Conservation (phyloP, 1,140 invertebrate species). For the Sycobia sp. region DNA sequence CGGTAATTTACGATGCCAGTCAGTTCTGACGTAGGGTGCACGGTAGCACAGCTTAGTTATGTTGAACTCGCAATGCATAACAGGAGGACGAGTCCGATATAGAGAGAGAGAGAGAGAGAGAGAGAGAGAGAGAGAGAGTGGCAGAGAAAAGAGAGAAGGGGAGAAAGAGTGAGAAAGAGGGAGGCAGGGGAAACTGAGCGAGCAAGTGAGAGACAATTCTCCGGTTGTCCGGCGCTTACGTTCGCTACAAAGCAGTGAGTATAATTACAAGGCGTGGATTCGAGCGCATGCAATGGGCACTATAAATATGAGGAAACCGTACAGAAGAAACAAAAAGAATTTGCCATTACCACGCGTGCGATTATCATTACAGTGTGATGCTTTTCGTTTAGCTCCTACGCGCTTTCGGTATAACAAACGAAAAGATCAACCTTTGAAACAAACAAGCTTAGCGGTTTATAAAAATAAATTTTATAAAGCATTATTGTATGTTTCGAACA, state of each 20-base stretch:
- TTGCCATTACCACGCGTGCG: not conserved
- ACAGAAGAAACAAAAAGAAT: too few species aligned
- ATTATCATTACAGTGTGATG: too few species aligned
- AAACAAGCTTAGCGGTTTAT: too few species aligned
- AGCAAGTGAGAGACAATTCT: not conserved
- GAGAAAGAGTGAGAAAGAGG: too few species aligned
- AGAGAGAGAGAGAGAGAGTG: too few species aligned
- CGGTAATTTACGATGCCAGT: slow-evolving; percentile 46
- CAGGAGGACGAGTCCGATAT: not conserved
- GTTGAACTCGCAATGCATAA: slow-evolving; percentile 34
- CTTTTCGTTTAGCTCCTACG: too few species aligned
- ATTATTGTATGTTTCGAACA: too few species aligned
- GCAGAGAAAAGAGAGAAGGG: too few species aligned
- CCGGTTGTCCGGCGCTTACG: not conserved
- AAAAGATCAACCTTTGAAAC: too few species aligned
- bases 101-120: too few species aligned
- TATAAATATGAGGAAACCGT: not conserved
- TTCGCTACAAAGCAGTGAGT: not conserved
- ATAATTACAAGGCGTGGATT: slow-evolving; percentile 20
- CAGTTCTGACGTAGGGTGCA: slow-evolving; percentile 19
- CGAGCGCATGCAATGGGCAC: not conserved
- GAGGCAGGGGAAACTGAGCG: not conserved
- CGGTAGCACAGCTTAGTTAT: slow-evolving; percentile 43
- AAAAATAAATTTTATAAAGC: too few species aligned
- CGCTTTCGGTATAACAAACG: too few species aligned